Base-by-base conservation (phyloP, 2,797 vertebrate species). In the Schizothorax lantsangensis region DNA sequence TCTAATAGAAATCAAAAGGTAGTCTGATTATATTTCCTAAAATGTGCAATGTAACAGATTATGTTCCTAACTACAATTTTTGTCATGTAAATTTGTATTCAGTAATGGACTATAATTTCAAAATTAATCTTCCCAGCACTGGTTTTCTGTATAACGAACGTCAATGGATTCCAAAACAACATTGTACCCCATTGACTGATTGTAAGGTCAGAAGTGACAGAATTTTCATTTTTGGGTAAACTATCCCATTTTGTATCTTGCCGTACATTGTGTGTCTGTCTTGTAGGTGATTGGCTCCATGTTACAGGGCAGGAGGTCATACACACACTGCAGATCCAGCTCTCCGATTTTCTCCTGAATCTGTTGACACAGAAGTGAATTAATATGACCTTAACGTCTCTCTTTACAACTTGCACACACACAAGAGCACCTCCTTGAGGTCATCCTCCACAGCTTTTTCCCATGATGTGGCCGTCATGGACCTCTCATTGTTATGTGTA, bases 291-390 rank as follows among this genome's bases (percentile, higher is more conserved):
- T 77, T 12, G 12, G 79, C 33, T 90, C 83, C 26, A 43, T 23
- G 23, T 86, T 72, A 62, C 59, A 87, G n/a, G 89, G 88, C 30
- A 90, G 82, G 7, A 92, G 84, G 23, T 91, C 86, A 89, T 91
- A 90, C n/a, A 88, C 80, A 62, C 19, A 21, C 30, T 88, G 84
- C 62, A 92, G 83, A 79, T 92, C 84, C 78, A 93, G 69, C 52
- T 88, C 78, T 17, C 85, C 80, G 26, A 91, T 88, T 36, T 83
- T 88, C 38, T 91, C 90, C 64, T 88, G 87, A 73, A 92, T 92
- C 92, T 92, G 78, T 43, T 84, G 8, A 62, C 17, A 79, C 6
- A 72, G 12, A 54, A 62, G 47, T 30, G 15, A 15, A 64, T 19
- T 52, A n/a, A 21, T 74, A 7, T 23, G 36, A 52, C 78, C 30